Conservation (phyloP, 2,888 invertebrate species). For the Chrysolina haemoptera region DNA sequence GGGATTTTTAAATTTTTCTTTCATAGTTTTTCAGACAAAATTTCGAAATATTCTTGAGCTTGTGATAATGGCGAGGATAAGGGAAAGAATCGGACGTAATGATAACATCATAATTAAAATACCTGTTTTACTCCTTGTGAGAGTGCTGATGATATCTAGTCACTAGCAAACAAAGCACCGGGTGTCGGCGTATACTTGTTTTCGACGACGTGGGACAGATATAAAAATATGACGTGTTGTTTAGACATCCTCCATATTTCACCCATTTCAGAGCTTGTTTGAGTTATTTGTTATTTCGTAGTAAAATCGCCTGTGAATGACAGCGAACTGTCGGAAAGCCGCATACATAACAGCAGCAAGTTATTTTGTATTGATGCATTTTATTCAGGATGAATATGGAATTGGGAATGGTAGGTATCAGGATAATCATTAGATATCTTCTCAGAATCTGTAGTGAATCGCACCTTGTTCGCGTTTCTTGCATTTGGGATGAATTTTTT, state of each 20-base stretch:
- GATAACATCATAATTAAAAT: background rate
- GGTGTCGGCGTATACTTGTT: constrained; percentile 7
- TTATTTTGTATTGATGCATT: background rate
- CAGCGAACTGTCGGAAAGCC: constrained; percentile 6
- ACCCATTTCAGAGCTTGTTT: background rate
- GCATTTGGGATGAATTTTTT: no score
- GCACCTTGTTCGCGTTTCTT: no score
- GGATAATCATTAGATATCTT: no score
- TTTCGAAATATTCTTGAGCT: background rate
- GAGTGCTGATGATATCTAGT: background rate
- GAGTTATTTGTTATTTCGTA: constrained; percentile 5
- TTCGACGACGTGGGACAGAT: constrained; percentile 7
- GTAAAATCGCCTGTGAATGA: background rate
- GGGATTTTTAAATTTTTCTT: no score
- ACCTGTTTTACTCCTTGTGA: background rate
- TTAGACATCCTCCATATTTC: background rate
- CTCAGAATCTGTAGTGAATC: no score
- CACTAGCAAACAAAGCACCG: background rate
- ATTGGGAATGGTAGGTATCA: no score
- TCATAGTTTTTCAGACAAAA: no score
- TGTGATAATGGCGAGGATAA: background rate
- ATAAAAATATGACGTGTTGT: constrained; percentile 4
- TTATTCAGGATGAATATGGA: background rate
- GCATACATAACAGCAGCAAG: background rate
- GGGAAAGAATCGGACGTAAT: background rate